Evolutionary conservation across 2,113 vertebrate genomes (phyloP).

Genomic region (Halcyon senegalensis): DNA sequence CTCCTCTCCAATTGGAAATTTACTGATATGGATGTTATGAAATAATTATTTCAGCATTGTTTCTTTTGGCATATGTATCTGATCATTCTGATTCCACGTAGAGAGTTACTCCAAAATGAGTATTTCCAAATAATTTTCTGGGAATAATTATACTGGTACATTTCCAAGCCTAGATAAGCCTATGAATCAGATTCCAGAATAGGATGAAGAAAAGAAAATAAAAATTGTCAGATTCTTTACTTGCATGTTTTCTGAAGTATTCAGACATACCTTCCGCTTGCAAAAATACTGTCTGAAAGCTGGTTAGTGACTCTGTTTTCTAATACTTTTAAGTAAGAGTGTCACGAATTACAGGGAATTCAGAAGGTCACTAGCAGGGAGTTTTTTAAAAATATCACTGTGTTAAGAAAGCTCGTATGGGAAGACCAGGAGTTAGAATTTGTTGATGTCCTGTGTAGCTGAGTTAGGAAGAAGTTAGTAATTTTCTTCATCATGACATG

Average conservation of each 20-base stretch:
- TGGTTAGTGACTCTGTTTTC: background rate
- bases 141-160: conserved; percentile 14
- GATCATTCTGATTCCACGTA: background rate
- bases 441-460: background rate
- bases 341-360: background rate
- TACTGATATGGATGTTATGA: conserved; percentile 22
- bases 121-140: conserved; percentile 27
- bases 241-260: background rate
- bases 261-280: background rate
- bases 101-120: background rate
- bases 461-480: background rate
- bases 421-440: background rate
- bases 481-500: background rate
- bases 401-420: background rate
- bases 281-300: background rate
- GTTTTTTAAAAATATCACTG: background rate
- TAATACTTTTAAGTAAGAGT: background rate
- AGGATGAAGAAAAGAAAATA: background rate
- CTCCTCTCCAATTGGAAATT: conserved; percentile 5
- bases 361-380: background rate
- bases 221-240: background rate
- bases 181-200: background rate
- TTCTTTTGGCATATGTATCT: conserved; percentile 14
- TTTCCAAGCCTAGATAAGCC: conserved; percentile 29
- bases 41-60: conserved; percentile 12